Evolutionary conservation across 2,888 invertebrate genomes (phyloP), one percentile per base, ranked within the genome.

Genomic region (Stenodera caucasica): DNA sequence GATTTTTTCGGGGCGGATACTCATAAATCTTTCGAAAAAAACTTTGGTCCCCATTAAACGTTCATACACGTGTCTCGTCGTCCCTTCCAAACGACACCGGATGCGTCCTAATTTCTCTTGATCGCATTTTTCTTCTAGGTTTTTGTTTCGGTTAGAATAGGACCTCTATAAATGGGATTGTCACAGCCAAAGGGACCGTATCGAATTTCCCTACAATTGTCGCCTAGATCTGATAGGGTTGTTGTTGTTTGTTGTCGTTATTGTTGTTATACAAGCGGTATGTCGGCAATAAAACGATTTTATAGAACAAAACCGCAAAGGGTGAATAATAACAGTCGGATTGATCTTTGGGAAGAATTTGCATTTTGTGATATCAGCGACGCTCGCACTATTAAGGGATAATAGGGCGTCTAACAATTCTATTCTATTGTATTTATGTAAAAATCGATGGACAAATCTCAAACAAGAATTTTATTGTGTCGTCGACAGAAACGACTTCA

Each of bases 281-380:
- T 8, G 18, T 2, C 15, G 37, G 9, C 12, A 30, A 55, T 55
- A 55, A 55, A 55, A 55, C 37, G 26, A 26, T 45, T 40, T 37
- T 12, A 45, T 26, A 23, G 37, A 45, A 55, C 55, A 45, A 55
- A 55, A n/a, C 21, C 55, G n/a, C 29, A 8, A 8, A 1, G 14
- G 33, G n/a, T 5, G 18, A 23, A 45, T 14, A 14, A 14, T 29
- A 11, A n/a, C 15, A 55, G 8, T 5, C n/a, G 55, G 26, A 55
- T 45, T 55, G 45, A 45, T 55, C 21, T 33, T 45, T 23, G 23
- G n/a, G 15, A 30, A 14, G 55, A n/a, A 55, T 55, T 55, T 55
- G 45, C 55, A 55, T 55, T 55, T 55, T 45, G 55, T 55, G 1
- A 23, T 2, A 55, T 55, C 55, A 55, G 55, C 55, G 1, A 9